A percentile compares a stretch with the other conserved stretches of the same genome.
Conservation (phyloP, 2,113 vertebrate genomes). For the Setophaga petechia region DNA sequence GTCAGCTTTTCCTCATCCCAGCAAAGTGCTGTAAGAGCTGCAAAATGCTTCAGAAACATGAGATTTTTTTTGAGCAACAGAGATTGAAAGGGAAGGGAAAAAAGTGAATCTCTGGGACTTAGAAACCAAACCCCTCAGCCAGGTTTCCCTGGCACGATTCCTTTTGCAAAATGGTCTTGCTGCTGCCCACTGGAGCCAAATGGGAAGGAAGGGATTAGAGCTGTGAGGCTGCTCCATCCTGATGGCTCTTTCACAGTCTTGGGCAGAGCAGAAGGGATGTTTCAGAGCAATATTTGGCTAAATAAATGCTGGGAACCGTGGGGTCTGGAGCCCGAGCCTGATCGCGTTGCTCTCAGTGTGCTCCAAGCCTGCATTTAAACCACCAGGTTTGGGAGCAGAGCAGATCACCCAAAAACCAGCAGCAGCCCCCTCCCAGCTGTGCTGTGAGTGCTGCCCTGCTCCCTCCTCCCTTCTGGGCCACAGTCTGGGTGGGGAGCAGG, state of each 20-base stretch:
- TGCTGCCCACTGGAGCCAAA: not conserved
- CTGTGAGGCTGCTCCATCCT: not conserved
- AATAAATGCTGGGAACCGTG: not conserved
- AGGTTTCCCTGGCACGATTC: not conserved
- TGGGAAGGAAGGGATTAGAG: not conserved
- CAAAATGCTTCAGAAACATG: not conserved
- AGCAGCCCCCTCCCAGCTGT: not conserved
- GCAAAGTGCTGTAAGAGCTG: not conserved
- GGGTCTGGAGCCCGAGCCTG: rapidly evolving
- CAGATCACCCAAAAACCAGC: not conserved
- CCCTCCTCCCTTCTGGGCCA: not conserved
- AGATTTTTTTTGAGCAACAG: not conserved
- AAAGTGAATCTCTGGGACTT: not conserved
- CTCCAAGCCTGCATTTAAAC: not conserved
- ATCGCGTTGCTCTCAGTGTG: rapidly evolving
- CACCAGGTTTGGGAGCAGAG: not conserved
- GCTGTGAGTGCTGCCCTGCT: not conserved
- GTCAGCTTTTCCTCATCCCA: constrained; percentile 1
- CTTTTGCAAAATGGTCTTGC: not conserved
- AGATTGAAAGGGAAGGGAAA: not conserved
- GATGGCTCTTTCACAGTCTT: not conserved
- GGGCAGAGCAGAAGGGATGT: not conserved
- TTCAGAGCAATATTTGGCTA: not conserved
- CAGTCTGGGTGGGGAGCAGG: not conserved
- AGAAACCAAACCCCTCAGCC: not conserved